Conservation (phyloP, 2,888 invertebrate species). For the Brachyopa scutellaris region DNA sequence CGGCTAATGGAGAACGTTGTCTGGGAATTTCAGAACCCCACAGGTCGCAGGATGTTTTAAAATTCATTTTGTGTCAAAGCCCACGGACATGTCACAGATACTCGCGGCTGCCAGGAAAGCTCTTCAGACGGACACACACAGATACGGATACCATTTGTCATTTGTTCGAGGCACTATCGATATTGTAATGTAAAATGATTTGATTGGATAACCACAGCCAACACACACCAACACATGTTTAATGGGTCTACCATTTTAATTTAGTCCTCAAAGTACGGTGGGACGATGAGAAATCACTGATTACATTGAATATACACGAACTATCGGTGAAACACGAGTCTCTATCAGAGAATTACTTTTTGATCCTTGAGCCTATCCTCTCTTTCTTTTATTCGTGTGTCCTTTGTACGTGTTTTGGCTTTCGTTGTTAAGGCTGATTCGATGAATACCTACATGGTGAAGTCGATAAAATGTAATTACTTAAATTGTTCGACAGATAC, state of each 20-base stretch:
- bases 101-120: neutral
- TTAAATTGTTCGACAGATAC: conserved; percentile 60
- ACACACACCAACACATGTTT: conserved; percentile 25
- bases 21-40: no score
- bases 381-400: neutral
- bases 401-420: conserved; percentile 25
- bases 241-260: conserved; percentile 57
- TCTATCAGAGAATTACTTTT: conserved; percentile 1
- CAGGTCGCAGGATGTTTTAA: no score
- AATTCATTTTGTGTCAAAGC: no score
- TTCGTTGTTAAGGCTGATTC: conserved; percentile 4
- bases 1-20: no score
- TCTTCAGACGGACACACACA: neutral
- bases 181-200: conserved; percentile 63
- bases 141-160: conserved; percentile 38
- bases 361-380: conserved; percentile 17
- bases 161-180: conserved; percentile 30
- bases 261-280: conserved; percentile 7
- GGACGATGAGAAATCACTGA: conserved; percentile 22
- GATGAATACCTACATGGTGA: conserved; percentile 16
- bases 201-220: conserved; percentile 56
- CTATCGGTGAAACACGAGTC: conserved; percentile 14
- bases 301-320: conserved; percentile 41
- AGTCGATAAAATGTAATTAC: conserved; percentile 68
- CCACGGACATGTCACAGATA: no score